Evolutionary conservation across 2,888 invertebrate species (phyloP).

Genomic region (Mechanitis mazaeus): DNA sequence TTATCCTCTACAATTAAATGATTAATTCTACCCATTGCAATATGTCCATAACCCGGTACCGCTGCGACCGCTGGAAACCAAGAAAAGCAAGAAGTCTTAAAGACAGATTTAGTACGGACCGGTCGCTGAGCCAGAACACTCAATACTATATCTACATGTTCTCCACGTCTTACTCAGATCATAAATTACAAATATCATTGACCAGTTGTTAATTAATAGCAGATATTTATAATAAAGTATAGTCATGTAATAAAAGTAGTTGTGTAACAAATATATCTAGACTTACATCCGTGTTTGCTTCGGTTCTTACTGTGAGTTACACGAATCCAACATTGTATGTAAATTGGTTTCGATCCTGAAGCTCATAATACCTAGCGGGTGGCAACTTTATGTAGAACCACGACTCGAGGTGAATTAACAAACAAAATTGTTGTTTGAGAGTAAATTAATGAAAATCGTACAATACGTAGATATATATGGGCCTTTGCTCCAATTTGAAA

Average conservation of each 20-base stretch:
- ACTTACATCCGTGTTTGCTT: slow-evolving; percentile 18
- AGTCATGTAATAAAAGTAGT: slow-evolving; percentile 3
- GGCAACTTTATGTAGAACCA: slow-evolving; percentile 7
- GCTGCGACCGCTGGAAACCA: slow-evolving; percentile 16
- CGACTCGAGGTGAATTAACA: slow-evolving; percentile 38
- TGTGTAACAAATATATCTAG: slow-evolving; percentile 13
- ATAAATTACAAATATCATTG: too few species aligned
- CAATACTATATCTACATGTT: slow-evolving; percentile 12
- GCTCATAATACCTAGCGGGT: slow-evolving; percentile 12
- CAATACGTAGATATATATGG: slow-evolving; percentile 55
- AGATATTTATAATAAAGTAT: not conserved
- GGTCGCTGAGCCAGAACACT: slow-evolving; percentile 8
- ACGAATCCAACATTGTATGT: slow-evolving; percentile 24
- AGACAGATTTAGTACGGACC: slow-evolving; percentile 21
- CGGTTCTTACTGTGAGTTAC: slow-evolving; percentile 14
- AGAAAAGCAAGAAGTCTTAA: slow-evolving; percentile 20
- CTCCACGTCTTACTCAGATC: not conserved
- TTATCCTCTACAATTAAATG: too few species aligned
- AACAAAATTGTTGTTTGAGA: slow-evolving; percentile 54
- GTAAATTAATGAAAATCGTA: slow-evolving; percentile 66
- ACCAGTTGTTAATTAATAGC: too few species aligned
- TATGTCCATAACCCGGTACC: slow-evolving; percentile 15
- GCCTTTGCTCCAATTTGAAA: too few species aligned
- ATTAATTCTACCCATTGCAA: slow-evolving; percentile 7
- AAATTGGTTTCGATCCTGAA: slow-evolving; percentile 15